Conservation (phyloP, 2,888 invertebrate species). For the Asteroscopus sphinx region DNA sequence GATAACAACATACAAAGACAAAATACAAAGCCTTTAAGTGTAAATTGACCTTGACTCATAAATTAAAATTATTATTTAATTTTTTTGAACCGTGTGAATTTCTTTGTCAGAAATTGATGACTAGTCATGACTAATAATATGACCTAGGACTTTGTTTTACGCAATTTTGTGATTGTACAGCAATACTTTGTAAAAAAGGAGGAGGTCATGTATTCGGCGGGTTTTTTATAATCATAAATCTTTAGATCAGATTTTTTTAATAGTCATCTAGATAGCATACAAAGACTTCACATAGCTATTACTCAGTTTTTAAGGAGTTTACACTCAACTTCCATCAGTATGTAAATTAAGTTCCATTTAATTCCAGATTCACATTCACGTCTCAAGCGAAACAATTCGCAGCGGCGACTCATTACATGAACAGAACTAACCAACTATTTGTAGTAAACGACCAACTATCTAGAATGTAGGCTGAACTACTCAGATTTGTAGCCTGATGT, state of each 20-base stretch:
- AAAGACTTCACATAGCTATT: no score
- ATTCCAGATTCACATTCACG: conserved; percentile 24
- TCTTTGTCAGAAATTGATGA: conserved; percentile 25
- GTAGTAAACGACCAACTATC: conserved; percentile 30
- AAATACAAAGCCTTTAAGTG: neutral
- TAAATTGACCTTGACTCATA: conserved; percentile 27
- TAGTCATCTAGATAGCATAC: no score
- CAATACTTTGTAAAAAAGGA: no score
- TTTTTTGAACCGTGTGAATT: conserved; percentile 34
- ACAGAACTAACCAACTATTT: conserved; percentile 45
- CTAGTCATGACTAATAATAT: conserved; percentile 21
- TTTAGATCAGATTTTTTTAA: no score
- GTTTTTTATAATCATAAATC: no score
- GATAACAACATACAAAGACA: no score
- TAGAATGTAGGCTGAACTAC: conserved; percentile 30
- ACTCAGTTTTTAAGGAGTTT: no score
- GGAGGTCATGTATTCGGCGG: no score
- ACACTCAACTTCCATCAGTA: conserved; percentile 1
- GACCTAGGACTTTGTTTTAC: conserved; percentile 6
- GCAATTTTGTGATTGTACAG: no score
- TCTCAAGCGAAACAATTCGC: conserved; percentile 47
- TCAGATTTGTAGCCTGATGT: conserved; percentile 25
- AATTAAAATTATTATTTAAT: conserved; percentile 15
- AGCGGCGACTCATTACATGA: conserved; percentile 45
- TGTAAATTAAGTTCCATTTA: conserved; percentile 41